phyloP scores from a whole-genome alignment of 2,888 invertebrate species.

The Isoperla grammatica region DNA sequence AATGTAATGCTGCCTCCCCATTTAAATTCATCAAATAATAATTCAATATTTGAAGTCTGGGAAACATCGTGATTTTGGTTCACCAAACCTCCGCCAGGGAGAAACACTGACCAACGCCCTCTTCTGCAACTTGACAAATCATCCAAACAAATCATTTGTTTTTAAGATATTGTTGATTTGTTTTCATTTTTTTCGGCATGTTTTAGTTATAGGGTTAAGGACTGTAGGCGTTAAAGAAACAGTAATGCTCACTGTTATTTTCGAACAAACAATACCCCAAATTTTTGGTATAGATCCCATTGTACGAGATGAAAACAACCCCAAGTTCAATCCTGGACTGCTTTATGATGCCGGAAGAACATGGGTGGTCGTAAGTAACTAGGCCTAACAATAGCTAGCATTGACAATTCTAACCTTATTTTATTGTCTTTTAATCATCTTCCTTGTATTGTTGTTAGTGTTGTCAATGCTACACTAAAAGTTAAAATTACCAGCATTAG shows the following conservation, averaged over 20 bases:
- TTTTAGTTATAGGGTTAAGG: background rate
- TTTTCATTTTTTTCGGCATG: background rate
- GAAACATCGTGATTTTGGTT: too few relatives aligned
- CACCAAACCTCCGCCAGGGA: too few relatives aligned
- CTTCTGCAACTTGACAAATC: too few relatives aligned
- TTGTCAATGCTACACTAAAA: background rate
- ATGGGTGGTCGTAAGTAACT: conserved; percentile 16
- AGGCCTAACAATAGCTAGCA: background rate
- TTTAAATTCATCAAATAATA: too few relatives aligned
- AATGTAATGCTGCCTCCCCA: too few relatives aligned
- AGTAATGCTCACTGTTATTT: conserved; percentile 6
- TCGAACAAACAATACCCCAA: conserved; percentile 11
- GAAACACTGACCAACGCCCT: too few relatives aligned
- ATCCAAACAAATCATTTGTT: background rate
- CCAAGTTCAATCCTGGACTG: conserved; percentile 8
- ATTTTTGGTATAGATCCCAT: conserved; percentile 18
- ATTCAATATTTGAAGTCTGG: too few relatives aligned
- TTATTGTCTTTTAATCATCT: background rate
- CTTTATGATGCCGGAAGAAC: conserved; percentile 10
- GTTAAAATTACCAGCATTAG: background rate
- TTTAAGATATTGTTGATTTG: background rate
- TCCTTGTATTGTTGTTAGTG: background rate
- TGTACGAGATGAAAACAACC: background rate
- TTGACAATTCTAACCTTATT: background rate
- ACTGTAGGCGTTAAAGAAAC: too few relatives aligned